phyloP scores from a whole-genome alignment of 1,140 invertebrate species.

The Tetragnatha versicolor region DNA sequence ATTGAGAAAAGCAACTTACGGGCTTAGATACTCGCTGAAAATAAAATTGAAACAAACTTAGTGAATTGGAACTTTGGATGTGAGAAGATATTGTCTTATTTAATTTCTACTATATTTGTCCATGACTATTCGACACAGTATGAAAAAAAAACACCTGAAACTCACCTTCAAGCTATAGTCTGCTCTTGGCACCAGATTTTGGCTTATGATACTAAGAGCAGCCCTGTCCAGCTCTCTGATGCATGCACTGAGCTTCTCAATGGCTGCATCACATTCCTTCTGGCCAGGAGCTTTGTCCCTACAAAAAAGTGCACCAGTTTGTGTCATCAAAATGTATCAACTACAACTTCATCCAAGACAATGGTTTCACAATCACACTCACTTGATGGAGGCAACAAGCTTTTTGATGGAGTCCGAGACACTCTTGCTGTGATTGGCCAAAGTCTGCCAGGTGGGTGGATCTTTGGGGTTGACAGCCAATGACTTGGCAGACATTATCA shows the following conservation, averaged over 20 bases:
- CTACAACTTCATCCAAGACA: neutral
- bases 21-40: too few species aligned
- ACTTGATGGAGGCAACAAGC: conserved; percentile 87
- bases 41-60: too few species aligned
- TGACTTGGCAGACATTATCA: conserved; percentile 89
- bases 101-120: too few species aligned
- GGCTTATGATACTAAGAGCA: conserved; percentile 84
- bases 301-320: conserved; percentile 24
- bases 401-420: conserved; percentile 96
- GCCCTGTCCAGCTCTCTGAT: conserved; percentile 86
- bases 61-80: too few species aligned
- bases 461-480: conserved; percentile 89
- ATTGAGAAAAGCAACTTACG: too few species aligned
- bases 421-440: conserved; percentile 91
- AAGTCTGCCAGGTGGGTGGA: conserved; percentile 89
- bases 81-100: too few species aligned
- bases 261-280: conserved; percentile 86
- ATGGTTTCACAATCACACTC: conserved; percentile 55
- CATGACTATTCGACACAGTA: too few species aligned
- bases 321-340: neutral
- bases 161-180: conserved; percentile 51
- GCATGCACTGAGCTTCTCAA: conserved; percentile 78
- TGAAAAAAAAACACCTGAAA: neutral
- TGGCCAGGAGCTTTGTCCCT: conserved; percentile 95
- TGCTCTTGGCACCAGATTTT: conserved; percentile 74